Percentiles rank a stretch among this genome's conserved stretches.
These are phyloP conservation scores for Kryptolebias ocellatus DNA, from an alignment of 2,797 vertebrate genomes.

Conservation along the genomic window DNA sequence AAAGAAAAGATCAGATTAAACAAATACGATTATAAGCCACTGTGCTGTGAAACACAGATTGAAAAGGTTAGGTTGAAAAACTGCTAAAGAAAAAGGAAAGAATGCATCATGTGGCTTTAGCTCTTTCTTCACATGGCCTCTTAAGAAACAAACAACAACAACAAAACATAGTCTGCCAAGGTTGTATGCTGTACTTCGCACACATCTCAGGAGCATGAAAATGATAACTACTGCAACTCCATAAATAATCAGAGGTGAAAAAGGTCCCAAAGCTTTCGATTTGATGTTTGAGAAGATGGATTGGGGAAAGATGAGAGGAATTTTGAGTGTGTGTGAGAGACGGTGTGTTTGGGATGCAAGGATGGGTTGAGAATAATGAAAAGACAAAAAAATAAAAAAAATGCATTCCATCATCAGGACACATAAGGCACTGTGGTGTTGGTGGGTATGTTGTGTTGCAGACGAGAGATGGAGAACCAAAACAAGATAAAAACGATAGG, in stretches of 20 bases:
- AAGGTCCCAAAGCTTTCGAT: slow-evolving; percentile 44
- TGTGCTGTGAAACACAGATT: neutral
- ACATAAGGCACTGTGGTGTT: neutral
- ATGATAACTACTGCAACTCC: slow-evolving; percentile 51
- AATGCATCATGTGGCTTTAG: slow-evolving; percentile 20
- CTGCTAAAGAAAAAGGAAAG: neutral
- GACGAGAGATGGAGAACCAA: slow-evolving; percentile 30
- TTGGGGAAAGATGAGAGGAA: slow-evolving; percentile 38
- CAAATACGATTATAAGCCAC: neutral
- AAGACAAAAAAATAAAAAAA: slow-evolving; percentile 19
- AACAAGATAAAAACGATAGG: slow-evolving; percentile 35
- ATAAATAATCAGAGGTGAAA: slow-evolving; percentile 63
- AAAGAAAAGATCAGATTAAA: neutral
- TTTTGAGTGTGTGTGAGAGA: slow-evolving; percentile 15
- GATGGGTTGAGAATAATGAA: slow-evolving; percentile 50
- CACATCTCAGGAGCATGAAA: slow-evolving; percentile 56
- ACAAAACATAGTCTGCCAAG: slow-evolving; percentile 53
- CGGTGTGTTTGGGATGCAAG: slow-evolving; percentile 29
- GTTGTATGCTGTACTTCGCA: slow-evolving; percentile 52
- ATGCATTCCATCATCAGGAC: slow-evolving; percentile 32
- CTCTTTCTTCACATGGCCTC: slow-evolving; percentile 39
- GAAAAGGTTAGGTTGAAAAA: neutral
- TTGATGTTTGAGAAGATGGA: slow-evolving; percentile 55
- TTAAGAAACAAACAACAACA: neutral
- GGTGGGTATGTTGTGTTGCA: slow-evolving; percentile 30